Conservation (phyloP, 92 coral and sea anemone genomes). For the Epizoanthus fatuus region DNA sequence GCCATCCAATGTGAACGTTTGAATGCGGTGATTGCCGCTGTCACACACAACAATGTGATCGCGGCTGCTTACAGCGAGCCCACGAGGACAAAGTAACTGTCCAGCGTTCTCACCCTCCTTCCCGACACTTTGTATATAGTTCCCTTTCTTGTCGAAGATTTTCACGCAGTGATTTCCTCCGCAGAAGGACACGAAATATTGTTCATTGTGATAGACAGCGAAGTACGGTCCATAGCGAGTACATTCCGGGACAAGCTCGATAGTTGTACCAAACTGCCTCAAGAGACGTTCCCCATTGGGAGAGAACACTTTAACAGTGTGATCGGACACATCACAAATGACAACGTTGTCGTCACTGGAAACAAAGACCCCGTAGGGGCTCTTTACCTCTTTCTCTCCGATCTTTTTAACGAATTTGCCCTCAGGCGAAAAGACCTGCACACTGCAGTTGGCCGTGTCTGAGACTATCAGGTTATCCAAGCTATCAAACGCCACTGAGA, state of each 20-base stretch:
- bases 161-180: constrained; percentile 46
- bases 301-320: constrained; percentile 29
- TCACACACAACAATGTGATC: constrained; percentile 56
- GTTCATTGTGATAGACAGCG: constrained; percentile 27
- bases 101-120: constrained; percentile 40
- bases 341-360: constrained; percentile 21
- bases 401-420: constrained; percentile 36
- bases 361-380: constrained; percentile 31
- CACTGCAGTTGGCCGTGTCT: constrained; percentile 19
- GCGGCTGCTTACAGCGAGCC: constrained; percentile 26
- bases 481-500: constrained; percentile 31
- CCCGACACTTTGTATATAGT: constrained; percentile 5
- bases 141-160: constrained; percentile 28
- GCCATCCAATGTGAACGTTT: constrained; percentile 59
- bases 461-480: constrained; percentile 27
- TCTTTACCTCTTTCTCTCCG: constrained; percentile 19
- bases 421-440: constrained; percentile 25
- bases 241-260: constrained; percentile 27
- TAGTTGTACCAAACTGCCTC: constrained; percentile 20
- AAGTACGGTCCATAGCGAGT: constrained; percentile 36
- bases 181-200: constrained; percentile 36
- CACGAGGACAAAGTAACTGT: constrained; percentile 32
- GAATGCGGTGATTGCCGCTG: constrained; percentile 43
- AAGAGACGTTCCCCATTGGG: constrained; percentile 7
- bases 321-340: constrained; percentile 36